Evolutionary conservation across 2,888 invertebrate species (phyloP).

Genomic region (Parelbella ahira): DNA sequence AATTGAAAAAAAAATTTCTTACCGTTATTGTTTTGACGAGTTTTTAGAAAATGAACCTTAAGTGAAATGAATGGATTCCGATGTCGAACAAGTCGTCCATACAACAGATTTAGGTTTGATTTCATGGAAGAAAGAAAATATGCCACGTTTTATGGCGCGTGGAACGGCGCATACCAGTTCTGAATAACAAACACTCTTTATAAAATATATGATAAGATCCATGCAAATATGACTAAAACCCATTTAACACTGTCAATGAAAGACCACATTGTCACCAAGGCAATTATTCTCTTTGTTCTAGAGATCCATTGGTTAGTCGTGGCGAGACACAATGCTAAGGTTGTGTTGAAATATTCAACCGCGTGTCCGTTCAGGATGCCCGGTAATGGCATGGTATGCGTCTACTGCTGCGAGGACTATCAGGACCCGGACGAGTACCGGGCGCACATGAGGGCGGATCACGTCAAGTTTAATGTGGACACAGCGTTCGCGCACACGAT

Average conservation of each 20-base stretch:
- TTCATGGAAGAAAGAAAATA: too few species aligned
- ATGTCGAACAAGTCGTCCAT: too few species aligned
- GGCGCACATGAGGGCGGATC: constrained; percentile 49
- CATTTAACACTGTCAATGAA: constrained; percentile 17
- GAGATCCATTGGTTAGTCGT: constrained; percentile 52
- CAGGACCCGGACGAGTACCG: constrained; percentile 47
- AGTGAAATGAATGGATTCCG: too few species aligned
- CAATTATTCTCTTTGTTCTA: constrained; percentile 60
- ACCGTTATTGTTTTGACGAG: too few species aligned
- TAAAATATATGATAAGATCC: too few species aligned
- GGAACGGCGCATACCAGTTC: background rate
- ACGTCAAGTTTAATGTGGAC: constrained; percentile 42
- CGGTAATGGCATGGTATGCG: constrained; percentile 51
- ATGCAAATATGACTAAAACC: background rate
- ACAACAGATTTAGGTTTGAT: too few species aligned
- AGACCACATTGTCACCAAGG: constrained; percentile 35
- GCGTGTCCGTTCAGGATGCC: constrained; percentile 62
- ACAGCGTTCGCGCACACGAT: constrained; percentile 44
- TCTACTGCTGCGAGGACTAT: constrained; percentile 53
- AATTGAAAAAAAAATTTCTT: too few species aligned
- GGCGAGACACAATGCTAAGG: constrained; percentile 58
- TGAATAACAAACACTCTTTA: constrained; percentile 3
- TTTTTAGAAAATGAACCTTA: too few species aligned
- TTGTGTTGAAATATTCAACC: constrained; percentile 54
- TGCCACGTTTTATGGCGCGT: too few species aligned